Base-by-base conservation (phyloP, 2,113 vertebrate genomes). In the Chaenocephalus aceratus region DNA sequence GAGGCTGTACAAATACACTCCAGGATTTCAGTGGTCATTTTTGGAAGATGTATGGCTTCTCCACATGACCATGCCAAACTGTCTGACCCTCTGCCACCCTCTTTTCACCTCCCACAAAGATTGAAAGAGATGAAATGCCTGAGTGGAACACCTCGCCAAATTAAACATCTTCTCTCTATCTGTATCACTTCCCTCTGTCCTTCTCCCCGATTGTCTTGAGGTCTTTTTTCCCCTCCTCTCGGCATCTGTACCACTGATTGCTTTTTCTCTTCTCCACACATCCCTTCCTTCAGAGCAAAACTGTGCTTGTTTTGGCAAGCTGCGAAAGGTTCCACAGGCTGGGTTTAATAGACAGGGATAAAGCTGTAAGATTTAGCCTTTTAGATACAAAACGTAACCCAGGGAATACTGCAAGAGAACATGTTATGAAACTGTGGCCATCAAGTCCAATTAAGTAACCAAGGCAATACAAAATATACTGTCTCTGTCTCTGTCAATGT, bases 71-170 rank as follows among this genome's bases (percentile, higher is more conserved):
- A 14, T 54, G 63, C 36, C 54, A 72, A 72, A 56, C 64, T 72
- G 45, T 44, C 57, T 21, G 75, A 52, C 18, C 76, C 68, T 70
- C 57, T 15, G 13, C 59, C 63, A 48, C 63, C 57, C 53, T 4
- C 51, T 69, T 79, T 70, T 88, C 84, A 85, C 85, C 72, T 77
- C 87, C 67, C 62, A 53, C 76, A n/a, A 70, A 58, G 66, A 80
- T 12, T 79, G 73, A 77, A 79, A 62, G 77, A 87, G 86, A 91
- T 88, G 82, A 89, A 89, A 77, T 89, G 81, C 83, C 77, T 85
- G 79, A 45, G 69, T 54, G 75, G 75, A 82, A 26, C 57, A n/a
- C 60, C 1, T 7, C 75, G 74, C 68, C 76, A 88, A 91, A 89
- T 85, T 82, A 87, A 91, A 85, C 74, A 71, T 88, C 78, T 83